A percentile compares a stretch with the other conserved stretches of the same genome.
Conservation (phyloP, 92 coral and sea anemone species). For the Phymanthus crucifer region DNA sequence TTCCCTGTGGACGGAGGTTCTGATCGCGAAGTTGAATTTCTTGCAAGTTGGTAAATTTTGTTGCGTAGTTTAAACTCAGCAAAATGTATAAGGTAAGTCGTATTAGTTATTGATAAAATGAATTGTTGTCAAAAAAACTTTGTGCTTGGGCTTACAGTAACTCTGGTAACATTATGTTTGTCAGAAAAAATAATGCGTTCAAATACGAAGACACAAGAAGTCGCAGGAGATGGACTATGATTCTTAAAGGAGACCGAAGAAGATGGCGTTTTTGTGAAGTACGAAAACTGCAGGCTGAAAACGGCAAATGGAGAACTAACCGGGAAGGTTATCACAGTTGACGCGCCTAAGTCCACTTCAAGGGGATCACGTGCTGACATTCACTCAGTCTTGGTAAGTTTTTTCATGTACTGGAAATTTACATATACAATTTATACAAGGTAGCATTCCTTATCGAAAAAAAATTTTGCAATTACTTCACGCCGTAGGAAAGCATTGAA, state of each 20-base stretch:
- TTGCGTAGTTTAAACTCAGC: too few relatives aligned
- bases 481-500: too few relatives aligned
- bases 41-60: too few relatives aligned
- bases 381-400: background rate
- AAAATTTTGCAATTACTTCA: too few relatives aligned
- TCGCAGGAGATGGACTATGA: background rate
- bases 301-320: conserved; percentile 4
- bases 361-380: background rate
- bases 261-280: too few relatives aligned
- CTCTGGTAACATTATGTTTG: background rate
- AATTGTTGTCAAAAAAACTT: background rate
- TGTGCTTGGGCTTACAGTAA: background rate
- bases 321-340: conserved; percentile 2
- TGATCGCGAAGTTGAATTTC: too few relatives aligned
- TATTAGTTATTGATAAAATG: background rate
- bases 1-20: too few relatives aligned
- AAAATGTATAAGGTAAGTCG: background rate
- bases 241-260: background rate
- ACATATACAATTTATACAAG: too few relatives aligned
- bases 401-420: background rate
- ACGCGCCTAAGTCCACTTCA: background rate
- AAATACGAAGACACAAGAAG: background rate
- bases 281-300: background rate
- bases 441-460: too few relatives aligned
- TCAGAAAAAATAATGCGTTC: background rate